Percentiles rank a stretch among this genome's conserved stretches.
Conservation (phyloP, 2,113 vertebrate species). For the Antechinus stuartii region DNA sequence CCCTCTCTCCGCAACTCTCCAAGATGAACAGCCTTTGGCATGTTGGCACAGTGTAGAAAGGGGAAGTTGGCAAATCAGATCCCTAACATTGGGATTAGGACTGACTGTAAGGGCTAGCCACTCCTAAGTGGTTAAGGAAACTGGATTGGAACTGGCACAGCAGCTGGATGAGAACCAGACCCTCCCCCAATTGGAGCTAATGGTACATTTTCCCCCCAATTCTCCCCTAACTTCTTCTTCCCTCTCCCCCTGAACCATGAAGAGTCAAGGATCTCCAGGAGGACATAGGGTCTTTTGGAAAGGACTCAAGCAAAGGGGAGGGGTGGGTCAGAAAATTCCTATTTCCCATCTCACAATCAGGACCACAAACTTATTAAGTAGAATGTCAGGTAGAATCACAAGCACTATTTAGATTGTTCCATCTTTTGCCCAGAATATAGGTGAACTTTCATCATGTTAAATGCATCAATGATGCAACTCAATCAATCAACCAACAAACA, state of each 20-base stretch:
- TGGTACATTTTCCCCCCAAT: background rate
- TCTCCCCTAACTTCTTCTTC: too few relatives aligned
- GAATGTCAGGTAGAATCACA: background rate
- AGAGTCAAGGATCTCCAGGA: background rate
- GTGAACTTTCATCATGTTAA: background rate
- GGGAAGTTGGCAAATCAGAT: slow-evolving; percentile 13
- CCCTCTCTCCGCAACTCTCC: background rate
- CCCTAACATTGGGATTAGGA: background rate
- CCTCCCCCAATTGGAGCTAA: background rate
- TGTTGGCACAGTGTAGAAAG: slow-evolving; percentile 29
- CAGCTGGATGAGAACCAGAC: background rate
- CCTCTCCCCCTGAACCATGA: background rate
- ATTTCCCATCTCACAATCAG: background rate
- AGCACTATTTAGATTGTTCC: background rate
- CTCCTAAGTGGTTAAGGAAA: background rate
- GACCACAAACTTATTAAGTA: background rate
- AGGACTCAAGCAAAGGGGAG: background rate
- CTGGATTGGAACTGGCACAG: background rate
- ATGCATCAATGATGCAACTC: background rate
- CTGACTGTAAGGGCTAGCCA: background rate
- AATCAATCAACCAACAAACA: background rate
- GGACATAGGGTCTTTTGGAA: background rate
- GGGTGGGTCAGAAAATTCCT: background rate
- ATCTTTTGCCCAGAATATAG: background rate
- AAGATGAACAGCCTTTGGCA: slow-evolving; percentile 45